Base-by-base conservation (phyloP, 1,140 invertebrate genomes). In the Drosophila arizonae region DNA sequence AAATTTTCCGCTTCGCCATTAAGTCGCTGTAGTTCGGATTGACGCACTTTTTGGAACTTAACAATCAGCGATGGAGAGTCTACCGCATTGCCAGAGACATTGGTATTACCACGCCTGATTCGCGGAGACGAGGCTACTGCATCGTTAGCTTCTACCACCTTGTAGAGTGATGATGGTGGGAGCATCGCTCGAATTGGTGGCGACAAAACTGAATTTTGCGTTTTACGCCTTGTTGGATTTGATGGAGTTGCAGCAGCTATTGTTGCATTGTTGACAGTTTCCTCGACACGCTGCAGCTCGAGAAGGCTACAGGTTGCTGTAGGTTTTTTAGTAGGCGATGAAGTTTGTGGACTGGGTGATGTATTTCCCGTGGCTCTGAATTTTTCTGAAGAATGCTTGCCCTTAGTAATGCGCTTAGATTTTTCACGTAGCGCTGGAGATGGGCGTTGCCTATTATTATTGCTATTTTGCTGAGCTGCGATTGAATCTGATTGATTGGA, bases 1-100 rank as follows among this genome's bases (percentile, higher is more conserved):
- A 96, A 97, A 55, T 95, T 96, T 76, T 96, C 96, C 0, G 96
- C 96, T 89, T 97, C 96, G 67, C 96, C 95, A 65, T 96, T 96
- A 1, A 97, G 85, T 17, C 95, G 93, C 0, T 94, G 94, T 17
- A 97, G 78, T 90, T 96, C 95, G 0, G 95, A 95, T 56, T 94
- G 94, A 21, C 95, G 93, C 4, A 96, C 93, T 58, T 95, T 95
- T 60, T 93, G 94, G 76, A 96, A 96, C 72, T 96, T 94, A 0
- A 96, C 95, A 4, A 96, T 95, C 15, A 95, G 63, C 92, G 94
- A 70, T 92, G 93, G 78, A 66, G 93, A 81, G 79, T 86, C 89
- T 17, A 76, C 21, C 2, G 56, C 43, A 21, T 51, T 41, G 26
- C n/a, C 39, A 45, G 21, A 3, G 4, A 65, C 62, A 21, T 50